A percentile compares a stretch with the other conserved stretches of the same genome.
phyloP scores from a whole-genome alignment of 2,888 invertebrate species.

The Pollenia amentaria region DNA sequence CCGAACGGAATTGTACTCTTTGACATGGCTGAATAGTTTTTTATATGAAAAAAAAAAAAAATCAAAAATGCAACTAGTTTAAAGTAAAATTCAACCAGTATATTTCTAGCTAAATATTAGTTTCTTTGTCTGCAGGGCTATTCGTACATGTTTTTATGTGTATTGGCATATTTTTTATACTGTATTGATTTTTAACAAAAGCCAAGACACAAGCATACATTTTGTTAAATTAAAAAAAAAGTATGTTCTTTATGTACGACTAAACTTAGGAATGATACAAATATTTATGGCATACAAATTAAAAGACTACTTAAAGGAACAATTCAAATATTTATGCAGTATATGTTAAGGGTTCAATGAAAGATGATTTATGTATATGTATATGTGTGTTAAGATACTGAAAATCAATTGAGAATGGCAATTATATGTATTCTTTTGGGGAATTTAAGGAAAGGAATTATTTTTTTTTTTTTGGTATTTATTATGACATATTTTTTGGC shows the following conservation, averaged over 20 bases:
- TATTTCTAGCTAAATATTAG: too few relatives aligned
- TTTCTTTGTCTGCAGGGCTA: background rate
- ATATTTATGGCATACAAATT: slow-evolving; percentile 3
- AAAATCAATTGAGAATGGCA: background rate
- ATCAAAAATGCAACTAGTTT: too few relatives aligned
- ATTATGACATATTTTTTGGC: background rate
- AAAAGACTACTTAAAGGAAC: too few relatives aligned
- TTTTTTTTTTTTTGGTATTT: background rate
- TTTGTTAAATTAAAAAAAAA: background rate
- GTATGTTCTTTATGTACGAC: background rate
- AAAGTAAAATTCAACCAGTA: too few relatives aligned
- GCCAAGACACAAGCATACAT: background rate
- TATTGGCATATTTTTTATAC: background rate
- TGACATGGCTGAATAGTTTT: too few relatives aligned
- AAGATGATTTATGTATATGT: background rate
- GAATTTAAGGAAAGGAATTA: too few relatives aligned
- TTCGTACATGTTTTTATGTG: background rate
- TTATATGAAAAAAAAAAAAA: too few relatives aligned
- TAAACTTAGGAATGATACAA: background rate
- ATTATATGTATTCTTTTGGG: too few relatives aligned
- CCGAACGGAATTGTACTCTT: too few relatives aligned
- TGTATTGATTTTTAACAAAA: background rate
- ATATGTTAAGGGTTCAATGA: background rate
- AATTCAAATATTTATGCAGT: background rate
- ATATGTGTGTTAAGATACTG: background rate